Conservation (phyloP, 2,888 invertebrate species). For the Odontomyia ornata region DNA sequence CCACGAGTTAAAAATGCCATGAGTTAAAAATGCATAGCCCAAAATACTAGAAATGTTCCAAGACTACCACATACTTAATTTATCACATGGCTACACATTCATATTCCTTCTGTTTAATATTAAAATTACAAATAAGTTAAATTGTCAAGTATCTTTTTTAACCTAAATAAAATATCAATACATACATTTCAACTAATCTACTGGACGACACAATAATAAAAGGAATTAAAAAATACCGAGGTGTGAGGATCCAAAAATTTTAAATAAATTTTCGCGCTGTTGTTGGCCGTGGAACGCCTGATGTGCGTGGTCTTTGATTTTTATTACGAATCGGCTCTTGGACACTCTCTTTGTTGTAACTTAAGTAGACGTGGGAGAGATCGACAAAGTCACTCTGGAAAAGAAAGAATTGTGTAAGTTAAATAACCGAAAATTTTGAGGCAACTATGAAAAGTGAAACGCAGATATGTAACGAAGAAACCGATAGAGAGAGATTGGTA, state of each 20-base stretch:
- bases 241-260: not conserved
- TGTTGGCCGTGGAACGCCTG: slow-evolving; percentile 68
- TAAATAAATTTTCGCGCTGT: slow-evolving; percentile 57
- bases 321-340: slow-evolving; percentile 67
- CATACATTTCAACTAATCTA: not conserved
- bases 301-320: slow-evolving; percentile 66
- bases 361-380: slow-evolving; percentile 73
- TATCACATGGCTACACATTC: too few relatives aligned
- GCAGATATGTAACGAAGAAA: too few relatives aligned
- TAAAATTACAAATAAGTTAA: too few relatives aligned
- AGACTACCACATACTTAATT: too few relatives aligned
- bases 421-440: not conserved
- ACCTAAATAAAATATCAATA: not conserved
- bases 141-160: too few relatives aligned
- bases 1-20: too few relatives aligned
- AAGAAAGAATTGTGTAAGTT: slow-evolving; percentile 45
- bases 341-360: slow-evolving; percentile 70
- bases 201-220: not conserved
- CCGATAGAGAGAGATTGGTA: too few relatives aligned
- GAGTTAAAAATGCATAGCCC: too few relatives aligned
- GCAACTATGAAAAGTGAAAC: not conserved
- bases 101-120: too few relatives aligned
- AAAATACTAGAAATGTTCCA: too few relatives aligned
- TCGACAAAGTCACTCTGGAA: slow-evolving; percentile 69
- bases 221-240: not conserved